A percentile compares a stretch with the other conserved stretches of the same genome.
Conservation (phyloP, 2,797 vertebrate genomes). For the Rousettus madagascariensis region DNA sequence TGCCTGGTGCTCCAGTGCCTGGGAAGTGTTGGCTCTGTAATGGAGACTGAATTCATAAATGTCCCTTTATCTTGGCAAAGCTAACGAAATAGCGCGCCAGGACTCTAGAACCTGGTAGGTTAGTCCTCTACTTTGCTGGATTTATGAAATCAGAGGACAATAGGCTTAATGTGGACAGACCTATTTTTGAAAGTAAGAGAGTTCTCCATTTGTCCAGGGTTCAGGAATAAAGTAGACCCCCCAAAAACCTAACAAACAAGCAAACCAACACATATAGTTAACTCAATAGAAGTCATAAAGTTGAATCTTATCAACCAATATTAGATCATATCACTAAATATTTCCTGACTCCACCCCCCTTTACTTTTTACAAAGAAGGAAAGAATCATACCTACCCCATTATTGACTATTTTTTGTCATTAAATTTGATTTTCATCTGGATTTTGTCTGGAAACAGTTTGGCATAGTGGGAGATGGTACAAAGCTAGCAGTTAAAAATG, state of each 20-base stretch:
- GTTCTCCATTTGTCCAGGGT: neutral
- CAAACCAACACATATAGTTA: neutral
- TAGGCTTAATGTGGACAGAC: too few species aligned
- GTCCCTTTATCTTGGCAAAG: neutral
- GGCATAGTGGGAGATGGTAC: neutral
- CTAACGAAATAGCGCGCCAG: neutral
- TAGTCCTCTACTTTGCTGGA: neutral
- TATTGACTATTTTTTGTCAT: neutral
- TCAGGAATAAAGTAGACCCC: neutral
- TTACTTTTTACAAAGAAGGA: neutral
- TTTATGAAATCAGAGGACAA: neutral
- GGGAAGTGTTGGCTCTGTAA: neutral
- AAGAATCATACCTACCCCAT: neutral
- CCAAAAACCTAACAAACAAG: neutral
- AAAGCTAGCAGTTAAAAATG: neutral
- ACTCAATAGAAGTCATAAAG: neutral
- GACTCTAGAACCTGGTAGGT: neutral
- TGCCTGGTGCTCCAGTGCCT: neutral
- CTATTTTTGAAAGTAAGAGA: neutral
- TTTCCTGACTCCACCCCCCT: neutral
- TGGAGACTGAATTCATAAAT: neutral
- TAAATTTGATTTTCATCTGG: neutral
- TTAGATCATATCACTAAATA: neutral
- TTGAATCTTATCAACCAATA: neutral
- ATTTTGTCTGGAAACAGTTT: constrained; percentile 16